Conservation (phyloP, 1,140 invertebrate species). For the Drosophila orosa region DNA sequence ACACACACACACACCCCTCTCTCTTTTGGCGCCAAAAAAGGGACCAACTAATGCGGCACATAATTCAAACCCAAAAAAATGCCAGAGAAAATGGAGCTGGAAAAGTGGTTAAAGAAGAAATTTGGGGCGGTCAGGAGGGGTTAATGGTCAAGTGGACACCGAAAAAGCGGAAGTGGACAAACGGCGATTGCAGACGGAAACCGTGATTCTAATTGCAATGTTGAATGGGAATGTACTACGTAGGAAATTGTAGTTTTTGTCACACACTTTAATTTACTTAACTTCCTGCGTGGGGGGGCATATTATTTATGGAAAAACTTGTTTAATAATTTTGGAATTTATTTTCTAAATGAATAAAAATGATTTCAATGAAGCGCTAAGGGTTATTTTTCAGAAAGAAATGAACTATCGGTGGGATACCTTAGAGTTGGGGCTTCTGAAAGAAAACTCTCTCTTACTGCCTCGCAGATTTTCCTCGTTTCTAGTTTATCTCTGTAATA, state of each 20-base stretch:
- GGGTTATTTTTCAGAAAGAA: too few relatives aligned
- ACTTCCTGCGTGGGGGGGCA: background rate
- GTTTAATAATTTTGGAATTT: background rate
- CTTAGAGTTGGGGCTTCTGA: background rate
- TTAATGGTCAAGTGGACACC: constrained; percentile 11
- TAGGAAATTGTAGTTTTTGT: constrained; percentile 1
- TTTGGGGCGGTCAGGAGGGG: background rate
- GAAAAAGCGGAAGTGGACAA: constrained; percentile 8
- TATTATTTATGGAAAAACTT: background rate
- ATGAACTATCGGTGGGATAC: too few relatives aligned
- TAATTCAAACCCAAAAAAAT: constrained; percentile 69
- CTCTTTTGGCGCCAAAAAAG: background rate
- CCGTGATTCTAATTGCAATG: constrained; percentile 41
- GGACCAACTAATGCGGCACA: constrained; percentile 69
- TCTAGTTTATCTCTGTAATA: background rate
- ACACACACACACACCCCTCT: background rate
- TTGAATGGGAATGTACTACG: background rate
- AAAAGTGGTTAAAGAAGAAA: background rate
- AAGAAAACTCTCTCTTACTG: background rate
- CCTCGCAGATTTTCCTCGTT: background rate
- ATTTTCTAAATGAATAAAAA: too few relatives aligned
- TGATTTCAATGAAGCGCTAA: too few relatives aligned
- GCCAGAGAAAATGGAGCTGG: constrained; percentile 5
- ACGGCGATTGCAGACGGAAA: constrained; percentile 25
- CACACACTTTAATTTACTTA: background rate